Conservation (phyloP, 2,113 vertebrate genomes). For the Bubalus kerabau region DNA sequence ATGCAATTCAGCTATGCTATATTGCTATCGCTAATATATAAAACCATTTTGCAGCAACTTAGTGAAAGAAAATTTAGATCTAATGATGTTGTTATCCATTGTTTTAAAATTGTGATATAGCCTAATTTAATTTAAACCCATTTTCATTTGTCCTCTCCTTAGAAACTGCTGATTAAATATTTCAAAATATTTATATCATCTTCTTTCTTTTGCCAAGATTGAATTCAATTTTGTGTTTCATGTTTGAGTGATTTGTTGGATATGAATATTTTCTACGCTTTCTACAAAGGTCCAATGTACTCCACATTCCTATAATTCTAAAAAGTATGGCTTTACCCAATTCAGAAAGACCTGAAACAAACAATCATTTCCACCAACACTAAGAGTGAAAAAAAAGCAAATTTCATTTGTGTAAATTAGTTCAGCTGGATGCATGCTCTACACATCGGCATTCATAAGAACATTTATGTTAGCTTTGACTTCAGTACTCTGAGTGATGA, state of each 20-base stretch:
- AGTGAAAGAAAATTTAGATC: background rate
- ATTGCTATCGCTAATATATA: background rate
- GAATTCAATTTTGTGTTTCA: background rate
- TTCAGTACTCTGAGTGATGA: background rate
- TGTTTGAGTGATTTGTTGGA: background rate
- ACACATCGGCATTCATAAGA: background rate
- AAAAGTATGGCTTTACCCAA: background rate
- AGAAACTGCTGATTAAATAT: background rate
- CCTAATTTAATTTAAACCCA: background rate
- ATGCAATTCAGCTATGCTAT: background rate
- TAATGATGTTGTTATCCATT: background rate
- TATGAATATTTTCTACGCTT: background rate
- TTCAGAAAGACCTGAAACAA: background rate
- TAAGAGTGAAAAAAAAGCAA: background rate
- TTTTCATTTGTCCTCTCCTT: background rate
- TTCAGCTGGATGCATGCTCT: background rate
- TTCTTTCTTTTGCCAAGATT: background rate
- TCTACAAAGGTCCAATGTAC: fast-evolving
- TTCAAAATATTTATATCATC: background rate
- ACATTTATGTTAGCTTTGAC: background rate
- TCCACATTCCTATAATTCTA: background rate
- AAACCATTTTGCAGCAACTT: background rate
- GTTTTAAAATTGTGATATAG: background rate
- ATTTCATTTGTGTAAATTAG: background rate
- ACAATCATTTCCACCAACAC: background rate